Evolutionary conservation across 1,140 invertebrate species (phyloP).

Genomic region (Apolygus lucorum): DNA sequence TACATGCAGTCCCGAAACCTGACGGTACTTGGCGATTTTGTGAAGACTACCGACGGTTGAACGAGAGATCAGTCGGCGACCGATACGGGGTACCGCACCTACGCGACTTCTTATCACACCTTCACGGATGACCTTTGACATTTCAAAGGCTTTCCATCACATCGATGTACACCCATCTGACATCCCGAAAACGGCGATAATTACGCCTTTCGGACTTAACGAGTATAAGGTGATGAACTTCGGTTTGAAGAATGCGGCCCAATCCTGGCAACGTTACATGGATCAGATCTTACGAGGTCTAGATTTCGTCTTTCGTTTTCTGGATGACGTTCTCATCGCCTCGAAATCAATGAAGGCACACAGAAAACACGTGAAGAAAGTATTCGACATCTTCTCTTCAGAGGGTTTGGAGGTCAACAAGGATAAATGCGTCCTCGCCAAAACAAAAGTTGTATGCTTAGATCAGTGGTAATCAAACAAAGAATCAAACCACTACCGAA

Average conservation of each 20-base stretch:
- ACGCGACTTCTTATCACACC: too few relatives aligned
- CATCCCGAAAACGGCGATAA: constrained; percentile 27
- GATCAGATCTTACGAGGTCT: constrained; percentile 39
- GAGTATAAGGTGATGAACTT: constrained; percentile 30
- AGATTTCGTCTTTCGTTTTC: constrained; percentile 36
- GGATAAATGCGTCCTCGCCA: constrained; percentile 35
- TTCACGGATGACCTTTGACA: constrained; percentile 37
- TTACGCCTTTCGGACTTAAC: constrained; percentile 26
- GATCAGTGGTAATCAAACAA: constrained; percentile 34
- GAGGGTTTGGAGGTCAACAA: constrained; percentile 36
- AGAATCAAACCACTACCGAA: constrained; percentile 35
- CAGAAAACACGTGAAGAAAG: constrained; percentile 26
- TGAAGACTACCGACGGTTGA: too few relatives aligned
- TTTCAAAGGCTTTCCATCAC: constrained; percentile 30
- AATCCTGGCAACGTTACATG: constrained; percentile 45
- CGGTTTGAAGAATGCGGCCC: constrained; percentile 38
- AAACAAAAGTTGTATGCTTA: constrained; percentile 33
- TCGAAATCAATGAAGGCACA: constrained; percentile 34
- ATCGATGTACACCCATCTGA: constrained; percentile 23
- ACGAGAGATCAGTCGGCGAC: too few relatives aligned
- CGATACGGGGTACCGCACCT: too few relatives aligned
- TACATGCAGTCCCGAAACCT: too few relatives aligned
- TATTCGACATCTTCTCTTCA: constrained; percentile 32
- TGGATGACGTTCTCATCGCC: constrained; percentile 39
- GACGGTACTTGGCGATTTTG: too few relatives aligned